Evolutionary conservation across 2,797 vertebrate species (phyloP).

Genomic region (Artibeus jamaicensis): DNA sequence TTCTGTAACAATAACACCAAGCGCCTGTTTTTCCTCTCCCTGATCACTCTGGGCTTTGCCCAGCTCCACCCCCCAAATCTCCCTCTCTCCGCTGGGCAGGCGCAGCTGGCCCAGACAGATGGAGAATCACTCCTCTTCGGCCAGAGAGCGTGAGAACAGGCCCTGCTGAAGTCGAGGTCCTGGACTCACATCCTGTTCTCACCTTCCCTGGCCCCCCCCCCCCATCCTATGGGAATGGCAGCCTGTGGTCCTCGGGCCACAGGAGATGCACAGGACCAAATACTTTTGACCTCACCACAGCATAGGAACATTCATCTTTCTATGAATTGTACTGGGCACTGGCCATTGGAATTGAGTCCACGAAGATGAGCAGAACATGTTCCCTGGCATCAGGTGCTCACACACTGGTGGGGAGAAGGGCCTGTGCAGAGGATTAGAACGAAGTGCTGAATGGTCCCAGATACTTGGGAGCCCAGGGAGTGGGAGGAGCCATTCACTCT

Average conservation of each 20-base stretch:
- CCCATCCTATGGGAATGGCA: background rate
- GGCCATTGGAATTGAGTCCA: background rate
- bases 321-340: background rate
- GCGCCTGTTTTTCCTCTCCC: conserved; percentile 44
- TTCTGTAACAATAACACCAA: conserved; percentile 4
- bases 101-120: conserved; percentile 46
- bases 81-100: background rate
- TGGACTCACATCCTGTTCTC: conserved; percentile 37
- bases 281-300: background rate
- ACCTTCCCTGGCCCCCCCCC: background rate
- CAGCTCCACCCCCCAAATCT: background rate
- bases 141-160: conserved; percentile 60
- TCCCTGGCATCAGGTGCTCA: background rate
- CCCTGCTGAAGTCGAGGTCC: conserved; percentile 7
- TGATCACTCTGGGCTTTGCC: background rate
- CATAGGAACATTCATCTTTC: background rate
- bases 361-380: background rate
- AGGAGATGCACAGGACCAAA: background rate
- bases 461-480: background rate
- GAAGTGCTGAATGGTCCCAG: background rate
- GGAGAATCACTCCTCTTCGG: background rate
- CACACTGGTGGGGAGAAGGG: background rate
- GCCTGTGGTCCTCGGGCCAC: background rate
- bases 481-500: background rate
- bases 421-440: background rate